Evolutionary conservation across 2,888 invertebrate species (phyloP).

Genomic region (Pemphredon lugubris): DNA sequence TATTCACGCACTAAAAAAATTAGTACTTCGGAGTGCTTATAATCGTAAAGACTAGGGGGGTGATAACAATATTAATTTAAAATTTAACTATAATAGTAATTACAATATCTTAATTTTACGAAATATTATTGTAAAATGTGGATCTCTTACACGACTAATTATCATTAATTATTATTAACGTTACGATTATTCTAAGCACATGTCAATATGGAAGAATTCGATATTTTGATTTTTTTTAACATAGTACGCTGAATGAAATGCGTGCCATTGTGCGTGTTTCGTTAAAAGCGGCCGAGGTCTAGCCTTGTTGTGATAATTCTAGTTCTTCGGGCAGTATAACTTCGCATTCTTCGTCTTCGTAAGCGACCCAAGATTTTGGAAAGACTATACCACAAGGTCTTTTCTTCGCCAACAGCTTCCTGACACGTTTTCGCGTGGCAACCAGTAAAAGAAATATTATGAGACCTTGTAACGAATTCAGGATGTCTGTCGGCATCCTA

Average conservation of each 20-base stretch:
- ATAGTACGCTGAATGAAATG: no score
- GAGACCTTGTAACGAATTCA: slow-evolving; percentile 81
- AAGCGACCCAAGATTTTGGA: slow-evolving; percentile 78
- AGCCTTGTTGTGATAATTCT: slow-evolving; percentile 71
- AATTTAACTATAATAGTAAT: not conserved
- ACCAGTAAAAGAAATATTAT: slow-evolving; percentile 80
- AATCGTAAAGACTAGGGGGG: slow-evolving; percentile 19
- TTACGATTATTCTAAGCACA: not conserved
- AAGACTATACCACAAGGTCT: slow-evolving; percentile 75
- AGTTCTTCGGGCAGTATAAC: slow-evolving; percentile 71
- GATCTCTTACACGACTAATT: no score
- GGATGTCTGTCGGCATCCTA: slow-evolving; percentile 79
- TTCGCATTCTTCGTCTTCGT: slow-evolving; percentile 76
- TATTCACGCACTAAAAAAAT: not conserved
- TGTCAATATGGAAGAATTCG: no score
- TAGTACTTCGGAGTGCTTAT: slow-evolving; percentile 1
- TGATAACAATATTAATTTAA: slow-evolving; percentile 15
- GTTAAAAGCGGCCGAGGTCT: slow-evolving; percentile 4
- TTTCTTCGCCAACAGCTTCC: slow-evolving; percentile 78
- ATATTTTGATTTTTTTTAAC: no score
- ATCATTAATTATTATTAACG: no score
- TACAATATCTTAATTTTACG: not conserved
- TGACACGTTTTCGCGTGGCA: slow-evolving; percentile 82
- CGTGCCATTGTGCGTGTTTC: not conserved
- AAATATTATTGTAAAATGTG: not conserved